phyloP scores from a whole-genome alignment of 2,113 vertebrate genomes.

The Pagrus major region DNA sequence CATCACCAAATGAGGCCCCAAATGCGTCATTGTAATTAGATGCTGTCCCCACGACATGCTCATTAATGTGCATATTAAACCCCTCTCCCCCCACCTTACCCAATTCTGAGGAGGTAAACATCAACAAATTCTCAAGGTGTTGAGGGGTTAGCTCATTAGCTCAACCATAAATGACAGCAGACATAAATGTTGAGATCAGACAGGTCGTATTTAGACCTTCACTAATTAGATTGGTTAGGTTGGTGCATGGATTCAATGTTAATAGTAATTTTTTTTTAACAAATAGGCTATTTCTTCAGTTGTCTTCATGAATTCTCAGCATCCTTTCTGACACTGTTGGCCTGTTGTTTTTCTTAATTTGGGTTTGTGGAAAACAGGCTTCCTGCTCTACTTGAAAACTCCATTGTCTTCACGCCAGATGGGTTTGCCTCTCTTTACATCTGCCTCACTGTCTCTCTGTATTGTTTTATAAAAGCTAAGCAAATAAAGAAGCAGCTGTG shows the following conservation, averaged over 20 bases:
- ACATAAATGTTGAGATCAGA: conserved; percentile 40
- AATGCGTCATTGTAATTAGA: conserved; percentile 69
- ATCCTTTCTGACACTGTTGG: background rate
- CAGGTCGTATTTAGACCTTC: conserved; percentile 24
- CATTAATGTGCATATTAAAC: conserved; percentile 68
- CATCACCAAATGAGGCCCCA: conserved; percentile 50
- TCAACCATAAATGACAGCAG: conserved; percentile 44
- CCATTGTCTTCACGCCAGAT: background rate
- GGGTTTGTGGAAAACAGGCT: conserved; percentile 5
- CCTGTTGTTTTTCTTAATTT: background rate
- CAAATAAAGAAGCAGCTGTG: background rate
- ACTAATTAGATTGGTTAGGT: background rate
- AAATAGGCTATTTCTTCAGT: background rate
- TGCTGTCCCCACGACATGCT: conserved; percentile 47
- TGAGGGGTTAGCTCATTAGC: conserved; percentile 67
- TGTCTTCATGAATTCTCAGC: background rate
- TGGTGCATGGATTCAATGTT: background rate
- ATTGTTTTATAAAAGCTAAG: background rate
- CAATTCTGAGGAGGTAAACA: conserved; percentile 64
- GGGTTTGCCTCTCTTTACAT: background rate
- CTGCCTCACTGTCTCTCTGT: background rate
- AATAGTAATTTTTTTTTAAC: background rate
- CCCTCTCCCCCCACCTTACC: conserved; percentile 18
- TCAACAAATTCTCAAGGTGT: conserved; percentile 53
- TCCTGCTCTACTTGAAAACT: background rate